phyloP scores from a whole-genome alignment of 2,888 invertebrate species.

The Leucoptera coffeella region DNA sequence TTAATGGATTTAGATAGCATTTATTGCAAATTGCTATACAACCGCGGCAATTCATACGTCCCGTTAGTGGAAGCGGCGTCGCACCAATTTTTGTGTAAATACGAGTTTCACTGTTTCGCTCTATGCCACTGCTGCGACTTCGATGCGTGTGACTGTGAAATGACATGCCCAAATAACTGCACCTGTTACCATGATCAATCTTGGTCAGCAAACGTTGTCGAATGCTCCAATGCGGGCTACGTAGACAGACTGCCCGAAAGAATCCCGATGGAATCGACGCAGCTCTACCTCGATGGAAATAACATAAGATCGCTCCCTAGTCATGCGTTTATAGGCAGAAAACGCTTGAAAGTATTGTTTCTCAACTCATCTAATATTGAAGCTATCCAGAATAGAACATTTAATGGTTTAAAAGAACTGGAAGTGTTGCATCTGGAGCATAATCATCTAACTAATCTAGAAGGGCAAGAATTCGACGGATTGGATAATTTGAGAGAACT shows the following conservation, averaged over 20 bases:
- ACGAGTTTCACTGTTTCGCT: slow-evolving; percentile 79
- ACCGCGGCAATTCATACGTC: slow-evolving; percentile 66
- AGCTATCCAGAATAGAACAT: slow-evolving; percentile 73
- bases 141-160: slow-evolving; percentile 88
- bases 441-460: slow-evolving; percentile 62
- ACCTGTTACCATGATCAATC: slow-evolving; percentile 85
- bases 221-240: slow-evolving; percentile 70
- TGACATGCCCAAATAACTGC: slow-evolving; percentile 83
- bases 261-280: slow-evolving; percentile 89
- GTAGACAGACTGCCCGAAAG: slow-evolving; percentile 65
- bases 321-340: slow-evolving; percentile 81
- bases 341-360: slow-evolving; percentile 68
- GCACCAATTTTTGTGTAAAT: slow-evolving; percentile 79
- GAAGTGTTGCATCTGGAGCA: slow-evolving; percentile 70
- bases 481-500: slow-evolving; percentile 66
- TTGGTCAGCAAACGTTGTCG: slow-evolving; percentile 81
- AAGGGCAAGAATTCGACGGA: slow-evolving; percentile 77
- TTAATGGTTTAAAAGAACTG: slow-evolving; percentile 74
- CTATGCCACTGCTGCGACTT: slow-evolving; percentile 87
- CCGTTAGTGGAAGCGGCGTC: slow-evolving; percentile 73
- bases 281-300: slow-evolving; percentile 80
- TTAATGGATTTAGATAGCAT: slow-evolving; percentile 79
- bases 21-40: slow-evolving; percentile 74
- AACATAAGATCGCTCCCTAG: slow-evolving; percentile 68
- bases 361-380: slow-evolving; percentile 75